These are phyloP conservation scores for Hypomesus transpacificus DNA, from an alignment of 2,113 vertebrate species.

Conservation along the genomic window DNA sequence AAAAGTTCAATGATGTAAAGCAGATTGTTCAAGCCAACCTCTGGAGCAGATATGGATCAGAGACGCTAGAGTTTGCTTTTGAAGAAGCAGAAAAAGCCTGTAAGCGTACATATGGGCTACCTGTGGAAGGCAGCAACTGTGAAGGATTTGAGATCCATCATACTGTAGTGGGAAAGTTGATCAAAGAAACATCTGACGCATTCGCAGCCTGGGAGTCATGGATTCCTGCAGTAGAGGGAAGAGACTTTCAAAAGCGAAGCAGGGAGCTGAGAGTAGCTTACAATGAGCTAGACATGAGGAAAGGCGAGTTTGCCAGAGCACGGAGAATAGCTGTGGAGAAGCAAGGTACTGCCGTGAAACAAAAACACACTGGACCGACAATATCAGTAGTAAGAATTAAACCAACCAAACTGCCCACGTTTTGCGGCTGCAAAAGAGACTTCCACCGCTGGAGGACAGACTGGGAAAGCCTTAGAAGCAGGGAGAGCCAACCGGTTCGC, in stretches of 20 bases:
- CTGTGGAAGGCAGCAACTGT: neutral
- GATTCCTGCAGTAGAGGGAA: neutral
- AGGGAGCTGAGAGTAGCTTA: neutral
- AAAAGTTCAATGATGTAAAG: constrained; percentile 3
- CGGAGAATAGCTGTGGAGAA: constrained; percentile 5
- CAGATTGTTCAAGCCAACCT: constrained; percentile 1
- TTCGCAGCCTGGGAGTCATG: constrained; percentile 7
- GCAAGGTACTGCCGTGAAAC: too few relatives aligned
- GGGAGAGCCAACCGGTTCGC: constrained; percentile 26
- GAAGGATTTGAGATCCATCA: constrained; percentile 18
- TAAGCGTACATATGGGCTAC: too few relatives aligned
- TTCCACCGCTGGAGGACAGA: constrained; percentile 20
- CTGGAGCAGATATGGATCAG: too few relatives aligned
- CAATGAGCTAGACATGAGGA: neutral
- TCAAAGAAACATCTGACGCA: neutral
- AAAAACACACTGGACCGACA: neutral
- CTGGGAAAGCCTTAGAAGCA: constrained; percentile 21
- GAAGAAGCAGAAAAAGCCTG: too few relatives aligned
- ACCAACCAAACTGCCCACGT: constrained; percentile 18
- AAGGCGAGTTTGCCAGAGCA: constrained; percentile 8
- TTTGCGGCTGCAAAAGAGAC: constrained; percentile 13
- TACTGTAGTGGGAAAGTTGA: neutral
- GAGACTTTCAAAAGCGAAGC: neutral
- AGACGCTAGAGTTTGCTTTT: too few relatives aligned
- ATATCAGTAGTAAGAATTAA: constrained; percentile 20